phyloP scores from a whole-genome alignment of 2,888 invertebrate genomes.

The Neoascia interrupta region DNA sequence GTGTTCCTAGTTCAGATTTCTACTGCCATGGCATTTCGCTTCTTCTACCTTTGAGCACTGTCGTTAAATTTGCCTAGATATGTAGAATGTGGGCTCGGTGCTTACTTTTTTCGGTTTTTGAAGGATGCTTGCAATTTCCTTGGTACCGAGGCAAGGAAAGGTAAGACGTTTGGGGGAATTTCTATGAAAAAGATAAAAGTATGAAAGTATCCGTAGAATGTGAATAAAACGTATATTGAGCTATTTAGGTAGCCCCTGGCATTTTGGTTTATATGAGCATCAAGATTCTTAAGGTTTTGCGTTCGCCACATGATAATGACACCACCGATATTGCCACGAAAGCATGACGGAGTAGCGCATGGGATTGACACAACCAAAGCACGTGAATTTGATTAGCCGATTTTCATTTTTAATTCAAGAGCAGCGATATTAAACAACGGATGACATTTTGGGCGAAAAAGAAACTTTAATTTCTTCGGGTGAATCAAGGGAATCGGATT shows the following conservation, averaged over 20 bases:
- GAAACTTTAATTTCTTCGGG: too few species aligned
- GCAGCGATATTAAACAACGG: too few species aligned
- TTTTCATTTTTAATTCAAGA: too few species aligned
- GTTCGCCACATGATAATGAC: slow-evolving; percentile 18
- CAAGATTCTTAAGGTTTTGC: not conserved
- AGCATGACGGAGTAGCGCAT: too few species aligned
- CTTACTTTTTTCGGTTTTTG: not conserved
- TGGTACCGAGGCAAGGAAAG: not conserved
- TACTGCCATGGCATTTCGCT: slow-evolving; percentile 11
- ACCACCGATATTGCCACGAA: not conserved
- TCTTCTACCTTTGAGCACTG: slow-evolving; percentile 32
- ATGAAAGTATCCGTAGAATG: slow-evolving; percentile 33
- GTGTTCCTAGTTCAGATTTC: slow-evolving; percentile 1
- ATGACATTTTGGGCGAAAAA: too few species aligned
- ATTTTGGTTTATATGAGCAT: slow-evolving; percentile 29
- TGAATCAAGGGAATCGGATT: too few species aligned
- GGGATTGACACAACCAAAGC: too few species aligned
- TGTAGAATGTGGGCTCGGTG: not conserved
- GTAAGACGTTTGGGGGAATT: slow-evolving; percentile 4
- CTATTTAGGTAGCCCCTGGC: slow-evolving; percentile 46
- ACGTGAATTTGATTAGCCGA: too few species aligned
- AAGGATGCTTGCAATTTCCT: slow-evolving; percentile 43
- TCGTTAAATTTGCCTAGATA: slow-evolving; percentile 26
- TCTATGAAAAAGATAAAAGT: slow-evolving; percentile 21
- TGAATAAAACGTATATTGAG: slow-evolving; percentile 56